Base-by-base conservation (phyloP, 2,113 vertebrate species). In the Nibea albiflora region DNA sequence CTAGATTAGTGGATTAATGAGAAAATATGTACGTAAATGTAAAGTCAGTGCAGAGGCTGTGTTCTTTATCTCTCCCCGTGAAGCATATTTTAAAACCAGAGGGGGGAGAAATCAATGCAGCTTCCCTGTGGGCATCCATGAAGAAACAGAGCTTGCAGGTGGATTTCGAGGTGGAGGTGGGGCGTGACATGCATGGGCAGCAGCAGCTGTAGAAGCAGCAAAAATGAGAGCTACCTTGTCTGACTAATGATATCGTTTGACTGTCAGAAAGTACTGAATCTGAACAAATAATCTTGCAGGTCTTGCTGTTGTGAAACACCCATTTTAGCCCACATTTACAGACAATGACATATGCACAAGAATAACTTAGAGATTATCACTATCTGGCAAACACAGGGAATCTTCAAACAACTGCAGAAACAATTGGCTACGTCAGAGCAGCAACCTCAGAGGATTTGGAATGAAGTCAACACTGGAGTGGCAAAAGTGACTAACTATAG, bases 91-190 rank as follows among this genome's bases (percentile, higher is more conserved):
- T 64, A 58, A 84, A 64, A 75, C 28, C 50, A 73, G 20, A 57
- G 50, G 62, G 53, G 58, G 28, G 8, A 57, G 56, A 53, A 74
- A 86, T 86, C 79, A 78, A 69, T 82, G 79, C 46, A 22, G 47
- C 54, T 35, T 47, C 69, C 64, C 60, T 44, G 22, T 17, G 70
- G 70, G 63, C 11, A 70, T 28, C 19, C 57, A 11, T 11, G n/a
- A 44, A 16, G 64, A 69, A 46, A 52, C 64, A 22, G 39, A 77
- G 63, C 79, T 78, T 3, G 12, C 56, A 81, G 73, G 62, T 73
- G 56, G 42, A 77, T 73, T 62, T 11, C 11, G 61, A 53, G 66
- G 35, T 75, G 72, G 53, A 50, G 44, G 35, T 66, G 35, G 60
- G 35, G 65, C 11, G 14, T 76, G 84, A 85, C 50, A 31, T 52